Percentiles rank a stretch among this genome's conserved stretches.
These are phyloP conservation scores for Kryphioiulus occultus DNA, from an alignment of 2,888 invertebrate species.

Conservation along the genomic window DNA sequence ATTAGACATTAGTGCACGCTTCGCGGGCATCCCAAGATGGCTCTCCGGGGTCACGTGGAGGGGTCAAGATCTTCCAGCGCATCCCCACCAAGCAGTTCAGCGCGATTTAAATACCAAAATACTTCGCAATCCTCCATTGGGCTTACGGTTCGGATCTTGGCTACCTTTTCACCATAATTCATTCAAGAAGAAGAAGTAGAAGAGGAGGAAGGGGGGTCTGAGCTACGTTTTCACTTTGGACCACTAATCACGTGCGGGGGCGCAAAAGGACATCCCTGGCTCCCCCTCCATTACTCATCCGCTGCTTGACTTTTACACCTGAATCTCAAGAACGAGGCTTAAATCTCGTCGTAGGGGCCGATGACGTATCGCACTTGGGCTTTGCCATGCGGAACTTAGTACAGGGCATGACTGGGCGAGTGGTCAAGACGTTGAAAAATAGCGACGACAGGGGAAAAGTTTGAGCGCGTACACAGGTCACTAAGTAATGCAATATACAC, in stretches of 20 bases:
- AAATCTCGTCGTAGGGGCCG: neutral
- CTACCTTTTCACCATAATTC: neutral
- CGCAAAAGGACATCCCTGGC: neutral
- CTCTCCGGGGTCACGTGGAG: slow-evolving; percentile 3
- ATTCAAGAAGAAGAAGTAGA: neutral
- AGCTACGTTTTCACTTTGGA: neutral
- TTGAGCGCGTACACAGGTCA: neutral
- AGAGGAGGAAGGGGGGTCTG: neutral
- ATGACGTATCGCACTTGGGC: neutral
- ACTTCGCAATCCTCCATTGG: neutral
- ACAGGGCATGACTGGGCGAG: neutral
- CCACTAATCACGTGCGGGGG: neutral
- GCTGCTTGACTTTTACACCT: slow-evolving; percentile 16
- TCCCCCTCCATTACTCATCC: neutral
- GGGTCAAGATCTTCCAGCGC: neutral
- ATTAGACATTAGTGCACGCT: slow-evolving; percentile 2
- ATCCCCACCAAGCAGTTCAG: neutral
- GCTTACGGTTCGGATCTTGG: neutral
- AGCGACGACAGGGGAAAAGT: neutral
- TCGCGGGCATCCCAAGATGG: neutral
- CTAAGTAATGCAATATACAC: neutral
- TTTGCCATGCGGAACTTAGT: slow-evolving; percentile 4
- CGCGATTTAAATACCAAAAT: slow-evolving; percentile 23
- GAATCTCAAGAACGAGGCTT: neutral
- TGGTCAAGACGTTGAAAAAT: slow-evolving; percentile 23